A percentile compares a stretch with the other conserved stretches of the same genome.
phyloP scores from a whole-genome alignment of 1,140 invertebrate genomes.

The Proales similis region DNA sequence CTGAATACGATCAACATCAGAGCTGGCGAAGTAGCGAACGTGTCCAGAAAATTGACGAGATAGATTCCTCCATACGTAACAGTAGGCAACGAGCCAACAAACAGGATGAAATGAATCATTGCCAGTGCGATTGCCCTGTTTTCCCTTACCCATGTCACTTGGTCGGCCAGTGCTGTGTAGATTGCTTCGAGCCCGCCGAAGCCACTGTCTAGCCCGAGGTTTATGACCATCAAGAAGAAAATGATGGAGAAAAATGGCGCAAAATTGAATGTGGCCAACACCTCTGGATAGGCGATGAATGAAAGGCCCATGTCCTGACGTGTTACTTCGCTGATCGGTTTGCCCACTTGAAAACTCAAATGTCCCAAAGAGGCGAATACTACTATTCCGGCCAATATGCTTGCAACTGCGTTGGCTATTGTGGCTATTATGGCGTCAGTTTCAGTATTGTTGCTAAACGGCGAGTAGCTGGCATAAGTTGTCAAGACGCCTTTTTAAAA shows the following conservation, averaged over 20 bases:
- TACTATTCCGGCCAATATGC: constrained; percentile 35
- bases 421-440: constrained; percentile 25
- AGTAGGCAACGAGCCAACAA: constrained; percentile 23
- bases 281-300: constrained; percentile 81
- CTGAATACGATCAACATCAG: constrained; percentile 30
- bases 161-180: constrained; percentile 15
- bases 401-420: constrained; percentile 7
- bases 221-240: constrained; percentile 82
- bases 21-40: constrained; percentile 21
- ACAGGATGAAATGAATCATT: constrained; percentile 3
- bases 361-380: constrained; percentile 36
- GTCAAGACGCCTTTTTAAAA: constrained; percentile 58
- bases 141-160: constrained; percentile 3
- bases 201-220: constrained; percentile 54
- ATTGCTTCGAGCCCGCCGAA: constrained; percentile 36
- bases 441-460: constrained; percentile 14
- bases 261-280: constrained; percentile 76
- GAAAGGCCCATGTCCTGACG: constrained; percentile 68
- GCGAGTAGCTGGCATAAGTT: constrained; percentile 34
- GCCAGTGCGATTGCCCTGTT: constrained; percentile 5
- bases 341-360: constrained; percentile 17
- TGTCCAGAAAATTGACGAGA: constrained; percentile 25
- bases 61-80: constrained; percentile 37
- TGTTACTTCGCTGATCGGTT: constrained; percentile 44
- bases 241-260: constrained; percentile 74